Percentiles rank a stretch among this genome's conserved stretches.
phyloP scores from a whole-genome alignment of 2,113 vertebrate species.

The Jaculus jaculus region DNA sequence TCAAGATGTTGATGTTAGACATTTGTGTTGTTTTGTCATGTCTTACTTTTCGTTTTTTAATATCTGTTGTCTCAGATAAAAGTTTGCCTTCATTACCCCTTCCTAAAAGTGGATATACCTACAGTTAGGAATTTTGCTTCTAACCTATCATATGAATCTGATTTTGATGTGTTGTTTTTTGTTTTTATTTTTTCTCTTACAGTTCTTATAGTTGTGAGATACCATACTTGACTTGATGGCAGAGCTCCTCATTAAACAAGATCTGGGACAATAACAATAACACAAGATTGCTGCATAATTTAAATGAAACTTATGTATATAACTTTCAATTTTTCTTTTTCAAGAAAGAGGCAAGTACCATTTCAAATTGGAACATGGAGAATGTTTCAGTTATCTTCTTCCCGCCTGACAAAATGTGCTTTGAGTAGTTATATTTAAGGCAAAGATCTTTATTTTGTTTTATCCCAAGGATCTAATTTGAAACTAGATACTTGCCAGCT shows the following conservation, averaged over 20 bases:
- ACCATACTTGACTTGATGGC: slow-evolving; percentile 83
- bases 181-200: slow-evolving; percentile 74
- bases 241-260: slow-evolving; percentile 75
- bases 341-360: slow-evolving; percentile 81
- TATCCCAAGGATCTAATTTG: slow-evolving; percentile 78
- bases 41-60: not conserved
- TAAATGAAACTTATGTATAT: slow-evolving; percentile 85
- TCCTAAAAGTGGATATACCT: not conserved
- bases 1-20: slow-evolving; percentile 20
- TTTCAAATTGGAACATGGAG: slow-evolving; percentile 73
- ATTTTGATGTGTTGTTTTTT: slow-evolving; percentile 55
- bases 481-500: slow-evolving; percentile 79
- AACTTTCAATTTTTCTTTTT: slow-evolving; percentile 81
- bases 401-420: slow-evolving; percentile 67
- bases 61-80: not conserved
- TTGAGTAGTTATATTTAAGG: slow-evolving; percentile 70
- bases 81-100: not conserved
- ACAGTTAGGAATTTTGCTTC: slow-evolving; percentile 37
- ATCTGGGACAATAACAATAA: slow-evolving; percentile 77
- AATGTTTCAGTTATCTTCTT: slow-evolving; percentile 72
- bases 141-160: not conserved
- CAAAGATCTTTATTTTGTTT: slow-evolving; percentile 70
- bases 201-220: slow-evolving; percentile 88
- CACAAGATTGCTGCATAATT: slow-evolving; percentile 84
- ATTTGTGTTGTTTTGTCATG: not conserved